phyloP scores from a whole-genome alignment of 2,113 vertebrate species.

The Neolamprologus toae region DNA sequence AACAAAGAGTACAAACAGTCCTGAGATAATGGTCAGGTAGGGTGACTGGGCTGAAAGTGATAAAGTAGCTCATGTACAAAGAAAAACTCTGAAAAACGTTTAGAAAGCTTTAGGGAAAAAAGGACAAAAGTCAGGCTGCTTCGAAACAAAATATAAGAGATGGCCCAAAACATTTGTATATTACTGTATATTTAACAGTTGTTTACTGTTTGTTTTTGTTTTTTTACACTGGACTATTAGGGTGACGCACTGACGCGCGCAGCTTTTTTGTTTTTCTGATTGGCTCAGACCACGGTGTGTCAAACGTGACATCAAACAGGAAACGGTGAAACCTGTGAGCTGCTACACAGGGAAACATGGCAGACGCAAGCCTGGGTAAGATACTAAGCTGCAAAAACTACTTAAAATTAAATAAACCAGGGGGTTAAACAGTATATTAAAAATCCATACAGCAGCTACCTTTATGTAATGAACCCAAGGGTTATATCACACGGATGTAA shows the following conservation, averaged over 20 bases:
- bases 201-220: not conserved
- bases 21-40: not conserved
- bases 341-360: not conserved
- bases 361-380: conserved; percentile 27
- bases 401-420: not conserved
- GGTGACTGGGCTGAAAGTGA: not conserved
- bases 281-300: not conserved
- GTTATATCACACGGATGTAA: not conserved
- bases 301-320: not conserved
- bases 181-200: not conserved
- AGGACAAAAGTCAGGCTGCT: not conserved
- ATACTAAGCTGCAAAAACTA: not conserved
- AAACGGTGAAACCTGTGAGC: not conserved
- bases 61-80: not conserved
- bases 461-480: not conserved
- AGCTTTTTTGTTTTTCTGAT: not conserved
- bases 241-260: not conserved
- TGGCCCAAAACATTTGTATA: not conserved
- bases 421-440: not conserved
- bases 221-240: not conserved
- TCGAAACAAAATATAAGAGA: not conserved
- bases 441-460: not conserved
- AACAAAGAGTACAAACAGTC: not conserved
- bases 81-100: not conserved
- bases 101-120: accelerated